A percentile compares a stretch with the other conserved stretches of the same genome.
These are phyloP conservation scores for Prunella himalayana DNA, from an alignment of 2,113 vertebrate species.

Conservation along the genomic window DNA sequence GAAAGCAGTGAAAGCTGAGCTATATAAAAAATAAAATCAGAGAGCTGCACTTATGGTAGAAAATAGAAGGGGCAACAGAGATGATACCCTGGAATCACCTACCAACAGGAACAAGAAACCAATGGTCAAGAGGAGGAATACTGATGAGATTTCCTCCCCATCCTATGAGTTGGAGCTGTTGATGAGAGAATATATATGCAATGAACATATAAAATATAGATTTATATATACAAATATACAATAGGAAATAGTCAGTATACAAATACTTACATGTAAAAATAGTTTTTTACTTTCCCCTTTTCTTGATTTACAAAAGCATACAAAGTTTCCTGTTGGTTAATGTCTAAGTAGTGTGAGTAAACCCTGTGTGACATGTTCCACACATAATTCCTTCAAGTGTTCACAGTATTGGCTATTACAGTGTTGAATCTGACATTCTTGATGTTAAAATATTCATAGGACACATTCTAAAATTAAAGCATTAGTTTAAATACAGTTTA, in stretches of 20 bases:
- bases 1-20: not conserved
- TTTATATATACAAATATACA: conserved; percentile 77
- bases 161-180: conserved; percentile 8
- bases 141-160: conserved; percentile 28
- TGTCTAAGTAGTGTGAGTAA: conserved; percentile 64
- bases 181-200: conserved; percentile 10
- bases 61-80: not conserved
- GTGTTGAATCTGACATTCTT: conserved; percentile 61
- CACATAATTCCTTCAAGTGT: conserved; percentile 55
- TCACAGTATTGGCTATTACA: conserved; percentile 77
- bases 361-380: conserved; percentile 57
- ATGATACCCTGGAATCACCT: not conserved
- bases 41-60: not conserved
- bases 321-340: conserved; percentile 54
- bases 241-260: conserved; percentile 70
- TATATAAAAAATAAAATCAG: not conserved
- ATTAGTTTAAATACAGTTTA: conserved; percentile 54
- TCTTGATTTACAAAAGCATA: conserved; percentile 68
- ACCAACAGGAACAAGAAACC: not conserved
- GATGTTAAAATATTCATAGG: conserved; percentile 33
- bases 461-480: conserved; percentile 47
- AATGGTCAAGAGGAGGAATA: not conserved
- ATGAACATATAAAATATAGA: conserved; percentile 70
- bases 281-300: conserved; percentile 64
- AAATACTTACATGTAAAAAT: conserved; percentile 79